A percentile compares a stretch with the other conserved stretches of the same genome.
phyloP scores from a whole-genome alignment of 2,113 vertebrate species.

The Chionomys nivalis region DNA sequence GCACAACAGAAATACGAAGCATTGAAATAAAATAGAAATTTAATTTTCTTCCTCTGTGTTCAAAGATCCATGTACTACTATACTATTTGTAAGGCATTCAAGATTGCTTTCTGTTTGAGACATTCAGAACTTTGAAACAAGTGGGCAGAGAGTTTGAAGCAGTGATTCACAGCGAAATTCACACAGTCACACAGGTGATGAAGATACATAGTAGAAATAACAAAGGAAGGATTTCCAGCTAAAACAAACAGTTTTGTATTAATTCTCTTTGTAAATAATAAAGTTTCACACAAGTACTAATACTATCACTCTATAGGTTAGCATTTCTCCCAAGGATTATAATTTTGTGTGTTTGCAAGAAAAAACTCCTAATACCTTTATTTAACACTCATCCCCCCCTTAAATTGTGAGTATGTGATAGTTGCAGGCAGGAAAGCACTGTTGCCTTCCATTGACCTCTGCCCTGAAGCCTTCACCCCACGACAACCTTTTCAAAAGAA shows the following conservation, averaged over 20 bases:
- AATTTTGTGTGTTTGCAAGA: background rate
- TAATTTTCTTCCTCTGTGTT: background rate
- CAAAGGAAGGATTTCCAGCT: background rate
- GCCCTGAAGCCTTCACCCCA: background rate
- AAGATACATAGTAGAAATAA: conserved; percentile 9
- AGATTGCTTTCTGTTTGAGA: background rate
- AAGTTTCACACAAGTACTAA: background rate
- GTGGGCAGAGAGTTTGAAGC: background rate
- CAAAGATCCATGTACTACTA: background rate
- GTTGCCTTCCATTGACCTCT: accelerated
- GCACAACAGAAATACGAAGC: conserved; percentile 48
- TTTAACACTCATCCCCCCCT: background rate
- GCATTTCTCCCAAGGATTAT: background rate
- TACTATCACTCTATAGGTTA: background rate
- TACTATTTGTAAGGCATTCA: conserved; percentile 12
- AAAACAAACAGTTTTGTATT: background rate
- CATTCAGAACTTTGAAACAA: background rate
- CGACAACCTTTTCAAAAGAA: conserved; percentile 7
- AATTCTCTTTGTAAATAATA: background rate
- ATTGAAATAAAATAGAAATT: conserved; percentile 44
- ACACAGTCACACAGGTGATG: background rate
- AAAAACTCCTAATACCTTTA: background rate
- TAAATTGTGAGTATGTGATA: background rate
- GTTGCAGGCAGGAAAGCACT: background rate
- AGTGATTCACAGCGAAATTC: background rate